Base-by-base conservation (phyloP, 2,113 vertebrate species). In the Phrynosoma platyrhinos region DNA sequence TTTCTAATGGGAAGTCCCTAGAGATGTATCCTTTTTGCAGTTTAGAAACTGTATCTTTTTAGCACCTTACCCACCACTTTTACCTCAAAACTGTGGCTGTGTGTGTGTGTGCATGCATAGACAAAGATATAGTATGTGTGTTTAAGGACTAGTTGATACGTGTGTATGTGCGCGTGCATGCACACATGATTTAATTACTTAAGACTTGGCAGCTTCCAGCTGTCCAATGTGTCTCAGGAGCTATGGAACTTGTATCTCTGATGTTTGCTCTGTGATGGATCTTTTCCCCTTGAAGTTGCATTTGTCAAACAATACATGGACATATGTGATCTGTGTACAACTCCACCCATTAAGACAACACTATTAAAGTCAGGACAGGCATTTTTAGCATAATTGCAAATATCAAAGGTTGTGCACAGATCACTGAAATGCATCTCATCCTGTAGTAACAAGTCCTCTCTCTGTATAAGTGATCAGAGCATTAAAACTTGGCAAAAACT, bases 401-500 rank as follows among this genome's bases (percentile, higher is more conserved):
- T 32, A 74, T 9, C 47, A 74, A 10, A 36, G 30, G 30, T 72
- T 18, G 55, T 72, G n/a, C 18, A 23, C 23, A 30, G 18, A 55
- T 55, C 47, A 32, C 52, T 74, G 23, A 32, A 13, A 84, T 36
- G 18, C 47, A 36, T 72, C 21, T 21, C 9, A 12, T 74, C 82
- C 12, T 84, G 47, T 55, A 72, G 18, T 55, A 55, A 64, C 66
- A 52, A 52, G 64, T 71, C 42, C 47, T 58, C 12, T 42, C 30
- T 40, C 12, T 42, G 5, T 32, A 40, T 4, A 30, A 78, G 58
- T 62, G 69, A 85, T 30, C 5, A 84, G 2, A 21, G 76, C 78
- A 62, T 23, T 77, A 78, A 18, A n/a, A 88, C 78, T 74, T 1
- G 25, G 64, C 74, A 58, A 85, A 94, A 82, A 69, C 55, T 81